Conservation (phyloP, 37 sponge, comb jelly and placozoan species). For the Amphimedon queenslandica region DNA sequence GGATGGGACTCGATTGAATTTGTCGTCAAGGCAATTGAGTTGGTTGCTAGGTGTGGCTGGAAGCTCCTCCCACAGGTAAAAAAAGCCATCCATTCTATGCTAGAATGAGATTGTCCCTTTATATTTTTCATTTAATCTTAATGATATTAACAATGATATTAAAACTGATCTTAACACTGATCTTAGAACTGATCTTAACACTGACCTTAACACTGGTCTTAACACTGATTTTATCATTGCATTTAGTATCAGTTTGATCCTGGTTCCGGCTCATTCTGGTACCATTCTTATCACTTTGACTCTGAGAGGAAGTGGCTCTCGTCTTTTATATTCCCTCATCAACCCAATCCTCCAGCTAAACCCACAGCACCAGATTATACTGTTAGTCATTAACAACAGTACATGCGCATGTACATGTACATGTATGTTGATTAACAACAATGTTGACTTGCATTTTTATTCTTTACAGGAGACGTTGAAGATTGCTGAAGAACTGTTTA, state of each 20-base stretch:
- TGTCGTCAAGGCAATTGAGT: slow-evolving; percentile 66
- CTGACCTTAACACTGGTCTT: too few species aligned
- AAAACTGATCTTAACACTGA: too few species aligned
- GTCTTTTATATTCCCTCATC: slow-evolving; percentile 54
- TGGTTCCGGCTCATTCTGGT: slow-evolving; percentile 66
- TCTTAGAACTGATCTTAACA: neutral
- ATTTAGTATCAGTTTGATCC: slow-evolving; percentile 58
- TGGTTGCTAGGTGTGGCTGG: slow-evolving; percentile 91
- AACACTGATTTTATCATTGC: neutral
- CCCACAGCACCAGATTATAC: too few species aligned
- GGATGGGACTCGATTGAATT: slow-evolving; percentile 50
- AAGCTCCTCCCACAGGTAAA: slow-evolving; percentile 77
- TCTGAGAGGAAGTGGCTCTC: slow-evolving; percentile 66
- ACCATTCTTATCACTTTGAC: slow-evolving; percentile 36
- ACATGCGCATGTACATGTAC: too few species aligned
- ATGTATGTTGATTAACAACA: too few species aligned
- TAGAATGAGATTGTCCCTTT: neutral
- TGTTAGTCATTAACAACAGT: too few species aligned
- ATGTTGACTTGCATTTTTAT: too few species aligned
- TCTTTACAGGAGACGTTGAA: slow-evolving; percentile 46
- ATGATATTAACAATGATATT: neutral
- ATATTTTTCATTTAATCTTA: neutral
- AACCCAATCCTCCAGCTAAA: too few species aligned
- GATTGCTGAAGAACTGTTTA: slow-evolving; percentile 39
- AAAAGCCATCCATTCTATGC: neutral